These are phyloP conservation scores for Temnothorax unifasciatus DNA, from an alignment of 2,888 invertebrate species.

Conservation along the genomic window DNA sequence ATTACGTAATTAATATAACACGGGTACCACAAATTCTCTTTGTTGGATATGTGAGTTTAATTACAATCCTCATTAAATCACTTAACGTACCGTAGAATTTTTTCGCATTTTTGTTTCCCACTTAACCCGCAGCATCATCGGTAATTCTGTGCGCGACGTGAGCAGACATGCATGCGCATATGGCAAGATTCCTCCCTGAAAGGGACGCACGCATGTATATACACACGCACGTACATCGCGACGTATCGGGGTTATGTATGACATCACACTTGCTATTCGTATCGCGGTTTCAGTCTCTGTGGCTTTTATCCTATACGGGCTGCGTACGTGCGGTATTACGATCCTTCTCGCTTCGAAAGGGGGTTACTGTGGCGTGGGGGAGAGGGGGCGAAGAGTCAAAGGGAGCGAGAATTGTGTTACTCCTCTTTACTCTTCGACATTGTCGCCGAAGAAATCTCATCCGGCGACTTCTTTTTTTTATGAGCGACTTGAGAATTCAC, in stretches of 20 bases:
- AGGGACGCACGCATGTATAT: constrained; percentile 13
- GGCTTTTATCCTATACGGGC: constrained; percentile 53
- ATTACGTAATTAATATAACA: constrained; percentile 5
- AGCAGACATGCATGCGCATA: constrained; percentile 32
- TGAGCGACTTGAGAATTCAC: constrained; percentile 54
- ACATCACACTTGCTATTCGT: constrained; percentile 56
- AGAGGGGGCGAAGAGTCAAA: background rate
- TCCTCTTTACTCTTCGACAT: constrained; percentile 29
- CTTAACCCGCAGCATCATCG: constrained; percentile 57
- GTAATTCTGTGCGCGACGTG: constrained; percentile 63
- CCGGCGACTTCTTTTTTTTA: constrained; percentile 33
- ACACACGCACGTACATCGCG: background rate
- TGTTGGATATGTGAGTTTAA: background rate
- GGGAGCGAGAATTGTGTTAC: background rate
- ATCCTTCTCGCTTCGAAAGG: constrained; percentile 33
- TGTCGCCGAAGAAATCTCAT: constrained; percentile 29
- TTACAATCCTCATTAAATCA: constrained; percentile 7
- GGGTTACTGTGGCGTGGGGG: background rate
- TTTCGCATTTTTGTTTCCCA: constrained; percentile 5
- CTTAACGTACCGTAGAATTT: background rate
- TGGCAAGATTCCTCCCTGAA: constrained; percentile 24
- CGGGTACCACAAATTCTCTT: background rate
- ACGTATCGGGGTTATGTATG: constrained; percentile 21
- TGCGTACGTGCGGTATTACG: constrained; percentile 57
- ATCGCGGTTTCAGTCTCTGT: constrained; percentile 50